phyloP scores from a whole-genome alignment of 2,888 invertebrate species.

The Tineola bisselliella region DNA sequence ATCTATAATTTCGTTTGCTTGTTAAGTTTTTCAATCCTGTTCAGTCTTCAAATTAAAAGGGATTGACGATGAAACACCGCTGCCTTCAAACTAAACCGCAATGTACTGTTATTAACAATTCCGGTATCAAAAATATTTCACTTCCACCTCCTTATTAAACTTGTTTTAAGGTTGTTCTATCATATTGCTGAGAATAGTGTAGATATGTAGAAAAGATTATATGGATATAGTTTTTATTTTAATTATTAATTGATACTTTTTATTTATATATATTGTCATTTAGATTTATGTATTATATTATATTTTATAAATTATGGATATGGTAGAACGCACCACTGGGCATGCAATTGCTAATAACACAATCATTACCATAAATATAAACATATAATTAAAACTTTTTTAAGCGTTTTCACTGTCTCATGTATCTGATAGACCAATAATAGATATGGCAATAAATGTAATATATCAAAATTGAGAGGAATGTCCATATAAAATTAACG shows the following conservation, averaged over 20 bases:
- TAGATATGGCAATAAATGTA: too few relatives aligned
- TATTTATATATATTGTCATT: too few relatives aligned
- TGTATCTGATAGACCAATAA: too few relatives aligned
- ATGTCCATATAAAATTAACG: constrained; percentile 24
- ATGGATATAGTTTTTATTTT: constrained; percentile 18
- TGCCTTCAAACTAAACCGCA: constrained; percentile 42
- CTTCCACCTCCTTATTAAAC: constrained; percentile 66
- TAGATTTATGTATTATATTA: too few relatives aligned
- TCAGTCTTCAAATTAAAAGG: constrained; percentile 62
- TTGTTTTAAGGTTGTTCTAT: constrained; percentile 51
- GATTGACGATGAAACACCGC: constrained; percentile 46
- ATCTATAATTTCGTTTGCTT: constrained; percentile 62
- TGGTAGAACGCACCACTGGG: too few relatives aligned
- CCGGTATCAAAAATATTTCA: constrained; percentile 63
- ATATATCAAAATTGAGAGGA: too few relatives aligned
- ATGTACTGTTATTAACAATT: constrained; percentile 61
- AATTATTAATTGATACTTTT: too few relatives aligned
- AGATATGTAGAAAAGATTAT: constrained; percentile 17
- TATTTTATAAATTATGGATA: too few relatives aligned
- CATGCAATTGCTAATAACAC: too few relatives aligned
- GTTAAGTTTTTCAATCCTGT: constrained; percentile 51
- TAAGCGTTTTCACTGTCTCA: too few relatives aligned
- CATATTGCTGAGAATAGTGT: constrained; percentile 25
- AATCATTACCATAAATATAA: too few relatives aligned
- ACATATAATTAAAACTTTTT: too few relatives aligned